Conservation (phyloP, 2,113 vertebrate genomes). For the Pao palembangensis region DNA sequence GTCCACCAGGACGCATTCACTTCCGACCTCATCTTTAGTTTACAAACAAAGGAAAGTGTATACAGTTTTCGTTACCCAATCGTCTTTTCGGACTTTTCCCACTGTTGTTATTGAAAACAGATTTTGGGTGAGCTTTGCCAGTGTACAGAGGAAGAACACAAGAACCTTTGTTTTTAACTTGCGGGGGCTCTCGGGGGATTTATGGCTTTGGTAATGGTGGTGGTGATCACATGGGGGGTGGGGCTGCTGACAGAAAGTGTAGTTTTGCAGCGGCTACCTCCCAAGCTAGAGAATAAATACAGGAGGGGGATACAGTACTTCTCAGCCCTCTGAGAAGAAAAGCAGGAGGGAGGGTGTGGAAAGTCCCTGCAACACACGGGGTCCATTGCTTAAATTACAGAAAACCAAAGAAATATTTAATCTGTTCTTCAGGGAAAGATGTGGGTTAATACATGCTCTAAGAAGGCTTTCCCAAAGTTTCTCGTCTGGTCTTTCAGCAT, state of each 20-base stretch:
- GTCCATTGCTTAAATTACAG: constrained; percentile 60
- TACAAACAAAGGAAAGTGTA: constrained; percentile 51
- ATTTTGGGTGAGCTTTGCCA: constrained; percentile 56
- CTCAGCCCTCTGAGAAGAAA: constrained; percentile 13
- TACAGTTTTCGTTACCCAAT: constrained; percentile 33
- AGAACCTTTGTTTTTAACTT: constrained; percentile 47
- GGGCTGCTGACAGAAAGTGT: constrained; percentile 39
- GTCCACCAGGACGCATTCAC: constrained; percentile 9
- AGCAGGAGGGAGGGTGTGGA: constrained; percentile 45
- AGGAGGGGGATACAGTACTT: constrained; percentile 44
- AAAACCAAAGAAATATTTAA: constrained; percentile 62
- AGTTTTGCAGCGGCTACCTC: constrained; percentile 34
- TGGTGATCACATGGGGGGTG: constrained; percentile 61
- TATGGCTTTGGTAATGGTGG: constrained; percentile 41
- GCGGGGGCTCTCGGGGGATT: constrained; percentile 40
- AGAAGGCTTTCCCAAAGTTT: neutral
- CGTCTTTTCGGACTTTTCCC: constrained; percentile 27
- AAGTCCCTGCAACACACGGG: constrained; percentile 69
- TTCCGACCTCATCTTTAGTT: constrained; percentile 34
- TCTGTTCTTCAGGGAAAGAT: constrained; percentile 12
- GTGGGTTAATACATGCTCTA: constrained; percentile 2
- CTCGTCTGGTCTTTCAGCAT: neutral
- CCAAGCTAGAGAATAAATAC: constrained; percentile 31
- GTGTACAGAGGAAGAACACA: constrained; percentile 46
- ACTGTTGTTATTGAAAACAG: constrained; percentile 69